These are phyloP conservation scores for Parazoanthus darwini DNA, from an alignment of 92 coral and sea anemone species.

Conservation along the genomic window DNA sequence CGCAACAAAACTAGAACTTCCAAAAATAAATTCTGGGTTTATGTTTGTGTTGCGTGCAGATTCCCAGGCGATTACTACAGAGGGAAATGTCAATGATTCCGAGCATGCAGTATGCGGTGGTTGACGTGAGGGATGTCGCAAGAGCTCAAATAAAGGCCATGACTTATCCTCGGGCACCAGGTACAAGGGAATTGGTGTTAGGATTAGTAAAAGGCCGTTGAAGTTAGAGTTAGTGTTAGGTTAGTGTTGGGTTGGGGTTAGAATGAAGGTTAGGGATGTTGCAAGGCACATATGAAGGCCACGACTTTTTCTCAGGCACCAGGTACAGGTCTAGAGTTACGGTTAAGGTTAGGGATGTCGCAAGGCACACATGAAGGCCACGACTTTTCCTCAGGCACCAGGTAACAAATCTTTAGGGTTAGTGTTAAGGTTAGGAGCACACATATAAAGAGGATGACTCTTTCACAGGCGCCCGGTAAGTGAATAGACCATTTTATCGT, in stretches of 20 bases:
- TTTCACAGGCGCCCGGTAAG: no score
- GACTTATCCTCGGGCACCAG: slow-evolving; percentile 75
- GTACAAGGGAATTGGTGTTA: slow-evolving; percentile 34
- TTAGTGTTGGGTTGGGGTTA: no score
- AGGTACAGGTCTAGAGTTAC: slow-evolving; percentile 36
- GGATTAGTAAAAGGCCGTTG: no score
- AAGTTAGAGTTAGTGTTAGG: no score
- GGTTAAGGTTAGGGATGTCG: not conserved
- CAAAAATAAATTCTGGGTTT: no score
- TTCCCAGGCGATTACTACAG: slow-evolving; percentile 80
- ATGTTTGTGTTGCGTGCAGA: slow-evolving; percentile 40
- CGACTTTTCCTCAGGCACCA: not conserved
- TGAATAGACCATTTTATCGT: no score
- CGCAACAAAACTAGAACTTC: not conserved
- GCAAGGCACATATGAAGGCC: slow-evolving; percentile 28
- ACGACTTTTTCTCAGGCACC: slow-evolving; percentile 55
- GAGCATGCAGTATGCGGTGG: slow-evolving; percentile 58
- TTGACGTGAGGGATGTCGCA: slow-evolving; percentile 59
- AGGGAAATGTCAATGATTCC: slow-evolving; percentile 86
- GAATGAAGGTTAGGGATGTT: slow-evolving; percentile 28
- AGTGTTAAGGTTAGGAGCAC: no score
- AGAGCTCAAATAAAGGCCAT: slow-evolving; percentile 60
- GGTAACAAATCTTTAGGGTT: not conserved
- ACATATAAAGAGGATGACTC: no score
- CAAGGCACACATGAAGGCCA: not conserved